phyloP scores from a whole-genome alignment of 2,888 invertebrate species.

The Lochmaea crataegi region DNA sequence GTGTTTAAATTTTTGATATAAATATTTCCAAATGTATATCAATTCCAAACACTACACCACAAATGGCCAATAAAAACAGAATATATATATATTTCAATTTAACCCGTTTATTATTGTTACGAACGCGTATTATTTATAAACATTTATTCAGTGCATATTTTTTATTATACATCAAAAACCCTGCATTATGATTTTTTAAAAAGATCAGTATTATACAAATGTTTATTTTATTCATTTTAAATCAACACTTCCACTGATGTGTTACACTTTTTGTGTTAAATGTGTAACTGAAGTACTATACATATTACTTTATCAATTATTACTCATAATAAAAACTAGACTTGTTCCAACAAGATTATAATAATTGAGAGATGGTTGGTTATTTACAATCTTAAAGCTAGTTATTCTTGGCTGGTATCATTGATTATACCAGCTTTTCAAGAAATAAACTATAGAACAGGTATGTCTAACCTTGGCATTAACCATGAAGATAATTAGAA shows the following conservation, averaged over 20 bases:
- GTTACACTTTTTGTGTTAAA: background rate
- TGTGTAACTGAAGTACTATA: background rate
- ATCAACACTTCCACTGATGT: background rate
- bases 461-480: no score
- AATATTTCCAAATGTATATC: no score
- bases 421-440: no score
- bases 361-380: no score
- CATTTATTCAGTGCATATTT: slow-evolving; percentile 4
- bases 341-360: no score
- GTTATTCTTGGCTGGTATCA: no score
- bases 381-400: no score
- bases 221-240: background rate
- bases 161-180: slow-evolving; percentile 1
- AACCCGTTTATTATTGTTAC: background rate
- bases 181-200: background rate
- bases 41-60: no score
- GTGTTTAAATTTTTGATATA: no score
- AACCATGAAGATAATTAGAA: no score
- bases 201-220: slow-evolving; percentile 1
- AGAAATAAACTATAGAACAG: no score
- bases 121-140: background rate
- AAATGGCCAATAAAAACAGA: background rate
- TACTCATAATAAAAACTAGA: no score
- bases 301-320: background rate
- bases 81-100: background rate